These are phyloP conservation scores for Xestoiulus laeticollis DNA, from an alignment of 2,888 invertebrate species.

Conservation along the genomic window DNA sequence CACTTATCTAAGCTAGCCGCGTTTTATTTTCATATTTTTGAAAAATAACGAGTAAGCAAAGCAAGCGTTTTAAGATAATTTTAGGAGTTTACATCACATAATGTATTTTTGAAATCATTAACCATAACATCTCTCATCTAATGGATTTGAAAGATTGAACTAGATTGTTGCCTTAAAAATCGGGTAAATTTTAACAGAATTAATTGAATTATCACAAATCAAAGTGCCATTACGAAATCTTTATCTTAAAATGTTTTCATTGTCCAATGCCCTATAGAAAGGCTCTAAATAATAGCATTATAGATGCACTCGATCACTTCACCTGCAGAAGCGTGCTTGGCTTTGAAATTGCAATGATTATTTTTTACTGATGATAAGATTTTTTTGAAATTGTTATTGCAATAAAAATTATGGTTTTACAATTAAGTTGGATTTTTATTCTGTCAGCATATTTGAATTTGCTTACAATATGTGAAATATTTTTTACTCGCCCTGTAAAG, in stretches of 20 bases:
- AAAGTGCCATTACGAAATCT: background rate
- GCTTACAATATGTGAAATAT: background rate
- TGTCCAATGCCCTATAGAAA: background rate
- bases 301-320: background rate
- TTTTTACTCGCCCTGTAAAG: background rate
- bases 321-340: background rate
- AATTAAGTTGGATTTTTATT: background rate
- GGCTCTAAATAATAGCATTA: background rate
- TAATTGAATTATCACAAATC: conserved; percentile 18
- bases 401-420: background rate
- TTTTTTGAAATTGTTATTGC: background rate
- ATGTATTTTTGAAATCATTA: conserved; percentile 5
- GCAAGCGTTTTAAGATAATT: background rate
- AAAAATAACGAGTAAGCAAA: background rate
- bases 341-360: background rate
- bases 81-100: background rate
- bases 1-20: conserved; percentile 44
- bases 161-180: background rate
- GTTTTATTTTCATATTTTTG: background rate
- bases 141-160: background rate
- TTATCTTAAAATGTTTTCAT: background rate
- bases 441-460: too few species aligned
- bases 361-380: background rate
- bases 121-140: background rate
- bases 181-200: background rate